Evolutionary conservation across 2,797 vertebrate genomes (phyloP).

Genomic region (Sebastiscus tertius): DNA sequence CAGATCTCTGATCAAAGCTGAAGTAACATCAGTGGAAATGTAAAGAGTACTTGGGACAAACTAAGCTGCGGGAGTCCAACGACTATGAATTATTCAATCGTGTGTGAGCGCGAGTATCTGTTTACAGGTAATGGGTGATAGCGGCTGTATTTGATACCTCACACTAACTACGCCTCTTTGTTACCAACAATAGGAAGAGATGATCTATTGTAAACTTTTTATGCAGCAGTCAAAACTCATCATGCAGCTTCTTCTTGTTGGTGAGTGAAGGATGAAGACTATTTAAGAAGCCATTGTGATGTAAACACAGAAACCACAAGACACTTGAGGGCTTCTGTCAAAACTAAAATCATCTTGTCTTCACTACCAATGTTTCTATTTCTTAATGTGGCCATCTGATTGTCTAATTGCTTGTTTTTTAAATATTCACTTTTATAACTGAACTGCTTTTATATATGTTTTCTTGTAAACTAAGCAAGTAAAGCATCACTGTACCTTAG

Average conservation of each 20-base stretch:
- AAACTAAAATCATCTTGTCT: neutral
- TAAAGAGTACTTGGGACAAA: constrained; percentile 46
- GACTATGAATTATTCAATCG: constrained; percentile 82
- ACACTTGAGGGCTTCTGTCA: neutral
- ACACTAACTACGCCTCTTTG: constrained; percentile 47
- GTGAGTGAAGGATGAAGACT: neutral
- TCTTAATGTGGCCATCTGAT: neutral
- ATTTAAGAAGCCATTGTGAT: constrained; percentile 12
- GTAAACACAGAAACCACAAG: constrained; percentile 29
- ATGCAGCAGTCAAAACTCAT: constrained; percentile 47
- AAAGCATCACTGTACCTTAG: neutral
- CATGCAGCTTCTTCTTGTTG: constrained; percentile 22
- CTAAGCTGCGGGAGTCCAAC: constrained; percentile 62
- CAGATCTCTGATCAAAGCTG: constrained; percentile 26
- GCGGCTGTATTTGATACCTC: constrained; percentile 59
- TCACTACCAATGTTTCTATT: neutral
- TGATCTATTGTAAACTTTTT: constrained; percentile 58
- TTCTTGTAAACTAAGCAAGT: neutral
- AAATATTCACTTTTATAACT: neutral
- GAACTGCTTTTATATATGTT: neutral
- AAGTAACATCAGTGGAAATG: constrained; percentile 35
- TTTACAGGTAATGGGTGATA: constrained; percentile 73
- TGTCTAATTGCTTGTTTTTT: constrained; percentile 8
- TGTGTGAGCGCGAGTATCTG: constrained; percentile 72
- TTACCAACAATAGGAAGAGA: constrained; percentile 54